Evolutionary conservation across 2,113 vertebrate genomes (phyloP).

Genomic region (Coracopsis vasa): DNA sequence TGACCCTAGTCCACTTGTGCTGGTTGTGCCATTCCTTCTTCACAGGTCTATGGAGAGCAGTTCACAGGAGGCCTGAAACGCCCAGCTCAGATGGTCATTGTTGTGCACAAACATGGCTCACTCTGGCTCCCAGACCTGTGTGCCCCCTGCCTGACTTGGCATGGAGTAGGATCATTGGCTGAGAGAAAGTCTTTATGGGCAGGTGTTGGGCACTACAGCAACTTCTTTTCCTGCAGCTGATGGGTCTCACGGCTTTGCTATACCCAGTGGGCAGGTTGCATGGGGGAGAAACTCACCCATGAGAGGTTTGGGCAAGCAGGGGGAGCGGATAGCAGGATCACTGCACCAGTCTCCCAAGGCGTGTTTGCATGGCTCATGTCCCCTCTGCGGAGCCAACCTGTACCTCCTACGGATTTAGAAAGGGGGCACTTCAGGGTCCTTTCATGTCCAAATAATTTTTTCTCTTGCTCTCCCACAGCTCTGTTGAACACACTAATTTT

Average conservation of each 20-base stretch:
- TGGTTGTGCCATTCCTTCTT: accelerated
- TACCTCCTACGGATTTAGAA: not conserved
- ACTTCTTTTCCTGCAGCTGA: not conserved
- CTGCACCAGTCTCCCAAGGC: accelerated
- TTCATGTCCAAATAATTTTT: not conserved
- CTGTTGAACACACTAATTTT: not conserved
- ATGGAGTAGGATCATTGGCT: not conserved
- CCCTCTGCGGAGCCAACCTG: not conserved
- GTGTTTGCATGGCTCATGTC: accelerated
- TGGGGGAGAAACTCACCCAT: accelerated
- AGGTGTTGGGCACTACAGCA: accelerated
- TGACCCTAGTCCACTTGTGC: accelerated
- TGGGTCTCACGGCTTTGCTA: accelerated
- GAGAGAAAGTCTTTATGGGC: not conserved
- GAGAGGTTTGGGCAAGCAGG: not conserved
- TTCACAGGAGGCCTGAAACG: accelerated
- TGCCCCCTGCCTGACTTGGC: accelerated
- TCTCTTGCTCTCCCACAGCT: not conserved
- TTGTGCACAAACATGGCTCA: accelerated
- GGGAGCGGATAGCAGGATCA: accelerated
- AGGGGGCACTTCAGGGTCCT: not conserved
- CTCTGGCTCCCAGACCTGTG: not conserved
- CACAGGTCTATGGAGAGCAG: accelerated
- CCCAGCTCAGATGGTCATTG: accelerated
- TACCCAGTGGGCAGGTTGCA: not conserved